phyloP scores from a whole-genome alignment of 2,113 vertebrate genomes.

The Halcyon malimbica region DNA sequence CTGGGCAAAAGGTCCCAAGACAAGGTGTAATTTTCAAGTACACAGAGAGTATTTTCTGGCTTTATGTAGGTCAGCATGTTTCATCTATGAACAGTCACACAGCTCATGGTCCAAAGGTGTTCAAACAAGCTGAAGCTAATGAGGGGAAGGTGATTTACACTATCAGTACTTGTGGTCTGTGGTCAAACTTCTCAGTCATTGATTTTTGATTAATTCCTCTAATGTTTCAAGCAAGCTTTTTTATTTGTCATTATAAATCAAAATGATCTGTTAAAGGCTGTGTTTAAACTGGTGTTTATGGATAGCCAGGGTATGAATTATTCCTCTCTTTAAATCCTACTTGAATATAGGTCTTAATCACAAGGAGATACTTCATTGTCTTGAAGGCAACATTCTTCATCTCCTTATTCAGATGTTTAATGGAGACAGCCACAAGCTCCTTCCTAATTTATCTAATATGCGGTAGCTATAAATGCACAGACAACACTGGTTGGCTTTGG shows the following conservation, averaged over 20 bases:
- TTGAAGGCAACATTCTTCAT: not conserved
- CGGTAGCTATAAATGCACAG: not conserved
- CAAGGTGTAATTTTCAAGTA: not conserved
- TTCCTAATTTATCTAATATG: not conserved
- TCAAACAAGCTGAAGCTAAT: not conserved
- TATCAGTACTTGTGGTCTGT: not conserved
- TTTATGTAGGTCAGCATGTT: not conserved
- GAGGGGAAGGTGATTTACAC: not conserved
- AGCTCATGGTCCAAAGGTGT: not conserved
- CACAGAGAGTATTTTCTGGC: not conserved
- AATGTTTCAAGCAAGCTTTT: not conserved
- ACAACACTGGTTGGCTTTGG: not conserved
- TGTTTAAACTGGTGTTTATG: not conserved
- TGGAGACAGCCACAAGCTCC: not conserved
- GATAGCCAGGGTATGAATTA: not conserved
- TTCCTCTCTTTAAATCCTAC: not conserved
- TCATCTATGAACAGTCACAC: not conserved
- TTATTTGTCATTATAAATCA: not conserved
- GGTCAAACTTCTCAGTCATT: not conserved
- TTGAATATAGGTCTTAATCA: not conserved
- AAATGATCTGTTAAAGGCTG: not conserved
- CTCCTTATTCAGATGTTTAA: not conserved
- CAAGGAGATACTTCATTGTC: not conserved
- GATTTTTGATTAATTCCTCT: not conserved
- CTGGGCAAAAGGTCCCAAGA: not conserved